These are phyloP conservation scores for Meles meles DNA, from an alignment of 2,113 vertebrate genomes.

Conservation along the genomic window DNA sequence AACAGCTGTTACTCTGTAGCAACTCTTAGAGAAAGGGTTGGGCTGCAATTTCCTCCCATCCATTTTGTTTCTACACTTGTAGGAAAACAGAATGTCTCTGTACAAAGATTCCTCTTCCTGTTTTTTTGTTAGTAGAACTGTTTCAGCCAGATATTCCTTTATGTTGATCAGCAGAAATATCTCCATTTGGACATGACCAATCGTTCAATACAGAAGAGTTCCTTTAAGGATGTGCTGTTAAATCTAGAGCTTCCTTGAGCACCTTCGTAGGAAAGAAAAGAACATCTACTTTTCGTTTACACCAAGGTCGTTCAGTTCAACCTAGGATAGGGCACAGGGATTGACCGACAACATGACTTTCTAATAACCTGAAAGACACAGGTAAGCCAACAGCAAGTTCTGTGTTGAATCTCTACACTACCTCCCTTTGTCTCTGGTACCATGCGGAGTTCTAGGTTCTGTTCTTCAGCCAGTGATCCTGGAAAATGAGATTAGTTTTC, in stretches of 20 bases:
- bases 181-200: neutral
- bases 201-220: neutral
- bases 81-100: neutral
- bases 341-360: neutral
- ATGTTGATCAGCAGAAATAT: neutral
- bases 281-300: neutral
- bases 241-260: neutral
- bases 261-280: neutral
- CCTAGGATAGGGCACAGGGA: neutral
- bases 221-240: neutral
- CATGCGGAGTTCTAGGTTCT: neutral
- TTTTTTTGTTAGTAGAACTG: neutral
- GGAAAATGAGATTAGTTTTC: neutral
- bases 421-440: neutral
- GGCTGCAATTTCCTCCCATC: neutral
- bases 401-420: neutral
- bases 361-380: neutral
- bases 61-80: neutral
- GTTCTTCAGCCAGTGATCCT: neutral
- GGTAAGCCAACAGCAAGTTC: neutral
- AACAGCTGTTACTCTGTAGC: neutral
- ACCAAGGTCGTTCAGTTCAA: neutral
- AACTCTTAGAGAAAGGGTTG: neutral
- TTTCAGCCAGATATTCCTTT: neutral
- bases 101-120: neutral